These are phyloP conservation scores for Sebastes flavidus DNA, from an alignment of 2,797 vertebrate species.

Conservation along the genomic window DNA sequence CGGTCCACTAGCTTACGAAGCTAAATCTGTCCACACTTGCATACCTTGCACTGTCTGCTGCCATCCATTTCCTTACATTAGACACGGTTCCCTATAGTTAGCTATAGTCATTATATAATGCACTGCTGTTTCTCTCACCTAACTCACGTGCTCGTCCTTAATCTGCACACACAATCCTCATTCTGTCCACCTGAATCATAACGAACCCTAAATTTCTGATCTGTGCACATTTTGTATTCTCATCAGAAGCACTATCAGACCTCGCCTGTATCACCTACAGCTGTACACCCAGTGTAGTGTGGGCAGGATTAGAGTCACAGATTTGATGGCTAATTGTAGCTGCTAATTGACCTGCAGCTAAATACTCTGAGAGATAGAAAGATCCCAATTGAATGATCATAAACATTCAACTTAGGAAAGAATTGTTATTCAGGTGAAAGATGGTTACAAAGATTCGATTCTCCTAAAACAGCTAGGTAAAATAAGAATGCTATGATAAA, in stretches of 20 bases:
- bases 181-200: not conserved
- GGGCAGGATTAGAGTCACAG: not conserved
- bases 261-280: not conserved
- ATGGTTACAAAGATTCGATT: not conserved
- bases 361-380: not conserved
- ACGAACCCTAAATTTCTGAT: not conserved
- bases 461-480: not conserved
- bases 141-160: not conserved
- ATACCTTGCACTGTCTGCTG: not conserved
- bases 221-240: not conserved
- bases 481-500: not conserved
- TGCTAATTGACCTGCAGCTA: conserved; percentile 6
- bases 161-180: not conserved
- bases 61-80: not conserved
- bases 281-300: not conserved
- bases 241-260: not conserved
- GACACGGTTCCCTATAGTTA: not conserved
- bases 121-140: not conserved
- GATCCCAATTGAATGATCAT: not conserved
- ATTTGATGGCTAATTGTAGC: conserved; percentile 28
- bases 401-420: not conserved
- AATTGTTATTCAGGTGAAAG: not conserved
- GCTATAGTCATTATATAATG: not conserved
- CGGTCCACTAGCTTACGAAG: conserved; percentile 22
- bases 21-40: conserved; percentile 12